Evolutionary conservation across 2,797 vertebrate species (phyloP).

Genomic region (Chromis chromis): DNA sequence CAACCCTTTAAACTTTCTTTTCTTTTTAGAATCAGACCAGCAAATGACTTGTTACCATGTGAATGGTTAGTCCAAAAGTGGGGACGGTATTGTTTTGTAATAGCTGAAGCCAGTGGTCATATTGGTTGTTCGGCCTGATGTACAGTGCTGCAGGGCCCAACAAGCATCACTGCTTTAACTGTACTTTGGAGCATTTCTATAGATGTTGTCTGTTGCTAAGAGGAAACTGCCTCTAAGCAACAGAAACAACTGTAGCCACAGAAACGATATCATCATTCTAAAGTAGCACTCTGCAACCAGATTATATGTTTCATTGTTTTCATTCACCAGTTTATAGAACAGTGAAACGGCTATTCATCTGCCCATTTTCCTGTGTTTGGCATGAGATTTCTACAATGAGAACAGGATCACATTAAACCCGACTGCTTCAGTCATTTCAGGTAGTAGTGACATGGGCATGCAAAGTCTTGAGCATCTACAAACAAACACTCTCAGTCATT

Average conservation of each 20-base stretch:
- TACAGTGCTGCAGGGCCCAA: not conserved
- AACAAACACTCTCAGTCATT: conserved; percentile 37
- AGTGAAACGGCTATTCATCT: not conserved
- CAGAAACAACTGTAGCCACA: not conserved
- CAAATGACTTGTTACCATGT: not conserved
- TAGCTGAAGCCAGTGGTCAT: not conserved
- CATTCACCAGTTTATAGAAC: not conserved
- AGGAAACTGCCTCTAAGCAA: not conserved
- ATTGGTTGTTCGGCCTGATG: not conserved
- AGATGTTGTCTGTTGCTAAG: not conserved
- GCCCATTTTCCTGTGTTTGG: not conserved
- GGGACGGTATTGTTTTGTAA: not conserved
- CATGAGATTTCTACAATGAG: not conserved
- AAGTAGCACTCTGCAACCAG: not conserved
- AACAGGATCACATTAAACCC: not conserved
- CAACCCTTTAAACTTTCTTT: not conserved
- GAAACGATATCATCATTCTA: not conserved
- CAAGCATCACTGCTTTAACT: not conserved
- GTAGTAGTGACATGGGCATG: not conserved
- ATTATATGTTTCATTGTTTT: not conserved
- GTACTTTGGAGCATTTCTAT: not conserved
- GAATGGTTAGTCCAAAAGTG: not conserved
- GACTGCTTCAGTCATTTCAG: no score
- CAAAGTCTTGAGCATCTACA: conserved; percentile 27
- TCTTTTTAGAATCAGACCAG: conserved; percentile 6